phyloP scores from a whole-genome alignment of 2,113 vertebrate genomes.

The Tautogolabrus adspersus region DNA sequence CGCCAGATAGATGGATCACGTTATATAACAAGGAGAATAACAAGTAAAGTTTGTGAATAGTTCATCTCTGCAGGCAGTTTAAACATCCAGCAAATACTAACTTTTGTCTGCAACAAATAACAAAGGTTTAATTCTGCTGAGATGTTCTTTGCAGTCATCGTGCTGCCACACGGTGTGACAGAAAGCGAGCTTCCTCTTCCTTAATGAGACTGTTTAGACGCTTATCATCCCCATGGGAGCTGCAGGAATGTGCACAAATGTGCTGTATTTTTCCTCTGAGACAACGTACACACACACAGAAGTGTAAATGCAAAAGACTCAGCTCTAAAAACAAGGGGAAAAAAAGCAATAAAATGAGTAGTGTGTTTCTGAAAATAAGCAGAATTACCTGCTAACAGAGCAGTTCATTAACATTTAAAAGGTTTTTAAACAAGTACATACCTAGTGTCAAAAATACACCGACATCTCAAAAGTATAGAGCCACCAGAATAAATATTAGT shows the following conservation, averaged over 20 bases:
- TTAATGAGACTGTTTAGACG: constrained; percentile 67
- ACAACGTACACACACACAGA: not conserved
- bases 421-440: not conserved
- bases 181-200: constrained; percentile 41
- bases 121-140: not conserved
- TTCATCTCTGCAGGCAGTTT: not conserved
- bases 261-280: constrained; percentile 41
- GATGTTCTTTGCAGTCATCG: not conserved
- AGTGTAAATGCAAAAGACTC: not conserved
- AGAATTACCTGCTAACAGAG: not conserved
- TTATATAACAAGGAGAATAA: constrained; percentile 34
- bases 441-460: too few species aligned
- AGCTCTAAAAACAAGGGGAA: not conserved
- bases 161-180: constrained; percentile 32
- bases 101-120: not conserved
- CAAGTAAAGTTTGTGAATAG: not conserved
- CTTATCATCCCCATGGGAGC: constrained; percentile 61
- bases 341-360: not conserved
- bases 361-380: not conserved
- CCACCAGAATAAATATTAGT: not conserved
- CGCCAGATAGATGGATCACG: constrained; percentile 6
- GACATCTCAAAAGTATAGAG: not conserved
- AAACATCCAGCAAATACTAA: not conserved
- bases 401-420: not conserved
- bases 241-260: constrained; percentile 62